These are phyloP conservation scores for Plodia interpunctella DNA, from an alignment of 1,140 invertebrate species.

Conservation along the genomic window DNA sequence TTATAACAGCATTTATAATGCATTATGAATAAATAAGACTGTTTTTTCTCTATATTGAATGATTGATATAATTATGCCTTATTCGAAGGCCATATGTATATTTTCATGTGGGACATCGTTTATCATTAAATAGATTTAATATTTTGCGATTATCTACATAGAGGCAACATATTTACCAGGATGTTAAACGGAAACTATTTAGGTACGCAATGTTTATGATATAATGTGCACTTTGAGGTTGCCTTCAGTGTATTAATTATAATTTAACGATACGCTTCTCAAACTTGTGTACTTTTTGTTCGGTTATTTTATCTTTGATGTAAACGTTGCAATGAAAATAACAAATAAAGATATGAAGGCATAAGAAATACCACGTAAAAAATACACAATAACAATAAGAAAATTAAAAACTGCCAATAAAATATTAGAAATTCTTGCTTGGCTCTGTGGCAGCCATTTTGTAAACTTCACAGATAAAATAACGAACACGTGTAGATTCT, in stretches of 20 bases:
- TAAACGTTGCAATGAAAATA: too few relatives aligned
- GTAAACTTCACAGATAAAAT: conserved; percentile 1
- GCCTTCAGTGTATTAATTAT: conserved; percentile 51
- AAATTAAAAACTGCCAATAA: background rate
- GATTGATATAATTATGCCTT: background rate
- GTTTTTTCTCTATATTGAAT: conserved; percentile 1
- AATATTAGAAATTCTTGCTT: too few relatives aligned
- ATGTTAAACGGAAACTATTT: conserved; percentile 46
- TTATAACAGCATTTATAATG: conserved; percentile 10
- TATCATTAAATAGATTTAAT: conserved; percentile 56
- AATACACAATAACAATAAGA: background rate
- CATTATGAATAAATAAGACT: conserved; percentile 9
- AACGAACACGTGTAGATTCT: conserved; percentile 3
- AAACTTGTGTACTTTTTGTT: conserved; percentile 5
- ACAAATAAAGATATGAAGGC: too few relatives aligned
- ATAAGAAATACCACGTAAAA: too few relatives aligned
- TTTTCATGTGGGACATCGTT: conserved; percentile 45
- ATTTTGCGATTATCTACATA: conserved; percentile 74
- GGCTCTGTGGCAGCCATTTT: background rate
- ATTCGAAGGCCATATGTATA: conserved; percentile 11
- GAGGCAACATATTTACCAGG: conserved; percentile 62
- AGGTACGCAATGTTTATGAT: conserved; percentile 32
- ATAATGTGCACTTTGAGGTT: conserved; percentile 37
- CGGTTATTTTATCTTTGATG: background rate
- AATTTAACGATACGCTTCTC: conserved; percentile 18